A percentile compares a stretch with the other conserved stretches of the same genome.
Conservation (phyloP, 2,888 invertebrate genomes). For the Heliconius cydno region DNA sequence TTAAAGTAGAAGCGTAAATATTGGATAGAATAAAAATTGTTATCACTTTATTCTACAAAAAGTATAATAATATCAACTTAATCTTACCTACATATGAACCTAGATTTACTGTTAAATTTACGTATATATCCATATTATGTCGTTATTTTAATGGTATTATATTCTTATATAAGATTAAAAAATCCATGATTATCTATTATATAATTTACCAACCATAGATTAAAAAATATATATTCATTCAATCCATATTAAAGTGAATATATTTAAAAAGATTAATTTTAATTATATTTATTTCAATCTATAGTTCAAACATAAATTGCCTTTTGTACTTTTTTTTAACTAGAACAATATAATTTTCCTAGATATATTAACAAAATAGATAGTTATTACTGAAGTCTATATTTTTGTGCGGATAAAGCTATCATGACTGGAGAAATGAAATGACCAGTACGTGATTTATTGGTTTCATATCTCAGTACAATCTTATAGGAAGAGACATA, state of each 20-base stretch:
- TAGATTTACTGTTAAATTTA: no score
- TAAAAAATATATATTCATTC: background rate
- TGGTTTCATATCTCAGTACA: conserved; percentile 32
- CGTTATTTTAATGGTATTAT: background rate
- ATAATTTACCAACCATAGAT: background rate
- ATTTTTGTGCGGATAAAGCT: conserved; percentile 23
- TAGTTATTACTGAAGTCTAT: conserved; percentile 21
- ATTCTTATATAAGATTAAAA: background rate
- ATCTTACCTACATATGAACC: background rate
- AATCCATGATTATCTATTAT: no score
- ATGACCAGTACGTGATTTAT: conserved; percentile 32
- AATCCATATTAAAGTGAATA: background rate
- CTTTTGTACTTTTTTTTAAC: background rate
- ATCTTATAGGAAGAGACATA: conserved; percentile 29
- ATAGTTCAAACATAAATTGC: background rate
- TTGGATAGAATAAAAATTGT: background rate
- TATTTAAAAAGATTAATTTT: background rate
- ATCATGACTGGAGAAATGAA: conserved; percentile 31
- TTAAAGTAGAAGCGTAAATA: background rate
- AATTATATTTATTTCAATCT: background rate
- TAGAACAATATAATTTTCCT: background rate
- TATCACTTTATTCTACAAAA: background rate
- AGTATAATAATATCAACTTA: background rate
- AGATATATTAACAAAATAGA: background rate
- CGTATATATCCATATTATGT: background rate